Evolutionary conservation across 2,113 vertebrate species (phyloP).

Genomic region (Urocolius indicus): DNA sequence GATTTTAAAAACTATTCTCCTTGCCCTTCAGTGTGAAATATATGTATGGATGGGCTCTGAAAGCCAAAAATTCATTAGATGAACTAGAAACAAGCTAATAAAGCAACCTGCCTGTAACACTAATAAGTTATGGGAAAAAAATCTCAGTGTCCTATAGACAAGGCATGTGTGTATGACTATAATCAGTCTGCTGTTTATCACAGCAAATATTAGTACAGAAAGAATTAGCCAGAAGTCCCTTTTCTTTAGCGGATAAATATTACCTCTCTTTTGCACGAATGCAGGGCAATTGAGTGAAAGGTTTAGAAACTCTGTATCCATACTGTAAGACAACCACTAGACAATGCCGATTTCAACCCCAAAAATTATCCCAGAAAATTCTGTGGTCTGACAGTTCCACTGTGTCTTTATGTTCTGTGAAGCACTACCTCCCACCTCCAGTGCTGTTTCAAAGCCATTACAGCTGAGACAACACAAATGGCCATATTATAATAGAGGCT

Average conservation of each 20-base stretch:
- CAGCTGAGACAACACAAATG: not conserved
- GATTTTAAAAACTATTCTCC: conserved; percentile 44
- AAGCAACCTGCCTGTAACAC: not conserved
- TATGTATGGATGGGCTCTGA: not conserved
- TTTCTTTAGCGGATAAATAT: not conserved
- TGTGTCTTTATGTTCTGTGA: not conserved
- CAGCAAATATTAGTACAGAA: not conserved
- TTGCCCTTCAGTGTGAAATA: conserved; percentile 29
- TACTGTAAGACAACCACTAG: fast-evolving
- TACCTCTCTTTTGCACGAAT: not conserved
- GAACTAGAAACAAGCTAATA: conserved; percentile 17
- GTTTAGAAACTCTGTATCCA: not conserved
- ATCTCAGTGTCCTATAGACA: not conserved
- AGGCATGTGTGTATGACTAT: not conserved
- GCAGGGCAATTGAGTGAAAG: not conserved
- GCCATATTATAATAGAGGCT: not conserved
- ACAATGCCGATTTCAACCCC: fast-evolving
- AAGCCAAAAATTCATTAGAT: conserved; percentile 50
- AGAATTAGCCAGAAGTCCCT: not conserved
- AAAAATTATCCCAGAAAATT: not conserved
- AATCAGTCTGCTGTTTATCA: not conserved
- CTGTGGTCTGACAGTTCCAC: not conserved
- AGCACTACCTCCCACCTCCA: not conserved
- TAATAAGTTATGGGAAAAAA: not conserved
- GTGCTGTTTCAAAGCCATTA: not conserved